These are phyloP conservation scores for Drosophila subpulchrella DNA, from an alignment of 1,140 invertebrate species.

Conservation along the genomic window DNA sequence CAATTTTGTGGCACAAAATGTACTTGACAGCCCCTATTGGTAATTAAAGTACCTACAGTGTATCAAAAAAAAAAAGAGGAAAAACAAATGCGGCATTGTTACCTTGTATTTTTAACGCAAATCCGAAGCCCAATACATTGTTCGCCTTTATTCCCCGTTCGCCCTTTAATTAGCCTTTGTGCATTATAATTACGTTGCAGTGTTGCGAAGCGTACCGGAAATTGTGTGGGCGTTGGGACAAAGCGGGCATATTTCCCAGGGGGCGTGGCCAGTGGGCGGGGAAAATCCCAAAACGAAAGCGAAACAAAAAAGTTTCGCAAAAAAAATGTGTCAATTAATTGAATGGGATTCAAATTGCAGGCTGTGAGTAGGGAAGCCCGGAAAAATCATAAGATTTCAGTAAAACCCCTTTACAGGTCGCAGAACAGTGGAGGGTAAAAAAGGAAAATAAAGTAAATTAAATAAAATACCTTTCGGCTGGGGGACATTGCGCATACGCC, in stretches of 20 bases:
- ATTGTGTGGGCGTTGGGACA: constrained; percentile 8
- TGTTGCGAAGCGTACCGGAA: constrained; percentile 5
- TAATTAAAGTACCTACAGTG: constrained; percentile 12
- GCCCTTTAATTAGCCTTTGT: constrained; percentile 47
- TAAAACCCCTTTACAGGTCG: constrained; percentile 29
- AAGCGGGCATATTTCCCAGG: constrained; percentile 7
- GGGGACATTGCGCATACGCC: constrained; percentile 29
- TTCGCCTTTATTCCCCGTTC: constrained; percentile 9
- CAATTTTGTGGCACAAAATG: constrained; percentile 6
- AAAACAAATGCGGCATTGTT: constrained; percentile 6
- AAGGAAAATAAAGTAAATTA: not conserved
- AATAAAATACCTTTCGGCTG: constrained; percentile 32
- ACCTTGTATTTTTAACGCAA: constrained; percentile 13
- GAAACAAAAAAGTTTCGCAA: not conserved
- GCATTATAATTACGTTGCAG: constrained; percentile 42
- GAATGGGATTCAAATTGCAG: constrained; percentile 45
- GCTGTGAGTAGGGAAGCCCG: not conserved
- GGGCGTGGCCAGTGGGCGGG: not conserved
- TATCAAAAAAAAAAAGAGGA: not conserved
- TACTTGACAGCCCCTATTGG: constrained; percentile 8
- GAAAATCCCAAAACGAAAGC: constrained; percentile 3
- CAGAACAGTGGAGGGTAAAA: constrained; percentile 13
- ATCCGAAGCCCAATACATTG: constrained; percentile 13
- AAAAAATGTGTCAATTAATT: constrained; percentile 63
- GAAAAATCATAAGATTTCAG: constrained; percentile 2